Conservation (phyloP, 2,113 vertebrate genomes). For the Melanerpes aurifrons region DNA sequence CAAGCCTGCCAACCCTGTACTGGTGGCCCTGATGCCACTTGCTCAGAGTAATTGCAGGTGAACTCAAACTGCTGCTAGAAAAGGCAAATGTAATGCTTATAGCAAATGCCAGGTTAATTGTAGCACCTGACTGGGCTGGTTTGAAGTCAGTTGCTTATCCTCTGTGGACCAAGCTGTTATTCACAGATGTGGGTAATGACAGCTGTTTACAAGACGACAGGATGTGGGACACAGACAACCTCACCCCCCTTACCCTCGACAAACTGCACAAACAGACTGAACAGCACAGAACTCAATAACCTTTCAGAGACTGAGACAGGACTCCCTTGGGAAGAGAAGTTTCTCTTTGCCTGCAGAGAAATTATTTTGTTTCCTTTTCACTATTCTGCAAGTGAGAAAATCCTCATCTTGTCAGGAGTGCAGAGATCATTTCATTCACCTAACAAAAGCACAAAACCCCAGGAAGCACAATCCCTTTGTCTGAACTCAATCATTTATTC, state of each 20-base stretch:
- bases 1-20: too few relatives aligned
- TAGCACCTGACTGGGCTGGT: background rate
- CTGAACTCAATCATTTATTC: constrained; percentile 45
- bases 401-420: background rate
- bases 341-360: background rate
- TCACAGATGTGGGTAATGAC: background rate
- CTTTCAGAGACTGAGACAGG: background rate
- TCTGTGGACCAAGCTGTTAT: background rate
- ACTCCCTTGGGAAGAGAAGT: background rate
- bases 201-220: background rate
- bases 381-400: constrained; percentile 5
- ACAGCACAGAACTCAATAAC: background rate
- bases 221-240: background rate
- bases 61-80: background rate
- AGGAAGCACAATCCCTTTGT: background rate
- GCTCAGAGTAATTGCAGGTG: background rate
- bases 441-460: background rate
- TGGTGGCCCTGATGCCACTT: background rate
- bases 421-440: background rate
- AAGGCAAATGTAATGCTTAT: background rate
- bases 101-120: background rate
- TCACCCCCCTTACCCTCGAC: background rate
- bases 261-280: background rate
- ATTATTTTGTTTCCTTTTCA: background rate
- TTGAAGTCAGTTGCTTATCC: background rate